Conservation (phyloP, 2,113 vertebrate species). For the Glaucidium brasilianum region DNA sequence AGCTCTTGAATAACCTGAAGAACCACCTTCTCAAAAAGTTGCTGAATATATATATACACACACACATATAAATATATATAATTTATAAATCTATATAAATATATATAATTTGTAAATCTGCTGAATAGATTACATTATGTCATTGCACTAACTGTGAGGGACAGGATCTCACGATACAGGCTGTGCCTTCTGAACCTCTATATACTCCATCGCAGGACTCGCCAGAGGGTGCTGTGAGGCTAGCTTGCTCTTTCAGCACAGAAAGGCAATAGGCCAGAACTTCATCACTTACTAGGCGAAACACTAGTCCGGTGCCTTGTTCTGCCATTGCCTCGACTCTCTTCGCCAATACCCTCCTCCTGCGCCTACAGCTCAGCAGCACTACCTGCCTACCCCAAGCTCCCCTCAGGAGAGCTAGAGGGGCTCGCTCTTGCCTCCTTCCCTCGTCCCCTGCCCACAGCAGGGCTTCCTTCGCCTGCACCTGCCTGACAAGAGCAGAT, state of each 20-base stretch:
- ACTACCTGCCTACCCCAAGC: too few species aligned
- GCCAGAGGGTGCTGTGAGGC: constrained; percentile 2
- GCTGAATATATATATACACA: background rate
- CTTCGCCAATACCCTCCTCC: background rate
- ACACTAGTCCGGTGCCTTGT: background rate
- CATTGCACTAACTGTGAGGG: background rate
- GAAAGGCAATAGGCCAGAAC: background rate
- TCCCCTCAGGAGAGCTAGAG: background rate
- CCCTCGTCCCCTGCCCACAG: background rate
- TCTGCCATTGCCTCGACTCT: background rate
- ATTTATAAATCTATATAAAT: too few species aligned
- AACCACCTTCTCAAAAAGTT: background rate
- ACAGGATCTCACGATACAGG: background rate
- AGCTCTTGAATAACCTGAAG: background rate
- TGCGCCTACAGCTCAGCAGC: background rate
- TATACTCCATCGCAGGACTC: background rate
- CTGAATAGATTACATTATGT: background rate
- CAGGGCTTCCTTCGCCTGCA: background rate
- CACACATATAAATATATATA: background rate
- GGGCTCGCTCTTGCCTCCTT: background rate
- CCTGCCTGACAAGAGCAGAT: background rate
- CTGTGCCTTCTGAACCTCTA: background rate
- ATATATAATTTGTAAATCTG: background rate
- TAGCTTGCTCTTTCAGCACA: background rate
- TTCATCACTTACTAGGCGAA: background rate